Evolutionary conservation across 2,113 vertebrate genomes (phyloP).

Genomic region (Pycnonotus jocosus): DNA sequence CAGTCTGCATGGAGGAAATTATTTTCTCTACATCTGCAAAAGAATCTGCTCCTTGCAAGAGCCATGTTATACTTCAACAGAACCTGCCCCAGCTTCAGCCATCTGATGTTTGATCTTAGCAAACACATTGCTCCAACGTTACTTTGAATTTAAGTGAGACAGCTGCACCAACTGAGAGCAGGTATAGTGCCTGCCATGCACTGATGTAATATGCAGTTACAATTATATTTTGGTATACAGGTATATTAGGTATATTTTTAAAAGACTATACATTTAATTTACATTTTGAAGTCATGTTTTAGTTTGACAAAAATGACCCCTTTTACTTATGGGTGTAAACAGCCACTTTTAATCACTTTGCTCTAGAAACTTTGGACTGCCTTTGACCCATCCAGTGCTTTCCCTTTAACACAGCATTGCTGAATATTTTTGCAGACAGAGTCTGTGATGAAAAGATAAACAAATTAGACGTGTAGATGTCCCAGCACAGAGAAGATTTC

Average conservation of each 20-base stretch:
- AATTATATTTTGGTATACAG: not conserved
- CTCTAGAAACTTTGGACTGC: not conserved
- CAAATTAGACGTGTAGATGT: accelerated
- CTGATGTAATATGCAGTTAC: not conserved
- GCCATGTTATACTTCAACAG: not conserved
- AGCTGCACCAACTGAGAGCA: not conserved
- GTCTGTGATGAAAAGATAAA: not conserved
- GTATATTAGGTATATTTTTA: not conserved
- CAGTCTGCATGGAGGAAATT: not conserved
- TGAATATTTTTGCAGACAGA: not conserved
- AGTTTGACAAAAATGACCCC: not conserved
- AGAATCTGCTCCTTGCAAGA: not conserved
- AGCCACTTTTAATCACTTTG: not conserved
- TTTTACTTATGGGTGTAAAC: not conserved
- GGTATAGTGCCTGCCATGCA: not conserved
- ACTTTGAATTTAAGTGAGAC: not conserved
- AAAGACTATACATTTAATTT: not conserved
- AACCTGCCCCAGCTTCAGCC: not conserved
- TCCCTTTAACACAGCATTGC: not conserved
- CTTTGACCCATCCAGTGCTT: not conserved
- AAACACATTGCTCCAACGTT: not conserved
- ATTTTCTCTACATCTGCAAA: not conserved
- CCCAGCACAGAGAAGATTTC: not conserved
- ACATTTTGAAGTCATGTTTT: not conserved
- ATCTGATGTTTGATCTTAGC: not conserved